Evolutionary conservation across 2,797 vertebrate genomes (phyloP), one percentile per base, ranked within the genome.

Genomic region (Pseudochirops corinnae): DNA sequence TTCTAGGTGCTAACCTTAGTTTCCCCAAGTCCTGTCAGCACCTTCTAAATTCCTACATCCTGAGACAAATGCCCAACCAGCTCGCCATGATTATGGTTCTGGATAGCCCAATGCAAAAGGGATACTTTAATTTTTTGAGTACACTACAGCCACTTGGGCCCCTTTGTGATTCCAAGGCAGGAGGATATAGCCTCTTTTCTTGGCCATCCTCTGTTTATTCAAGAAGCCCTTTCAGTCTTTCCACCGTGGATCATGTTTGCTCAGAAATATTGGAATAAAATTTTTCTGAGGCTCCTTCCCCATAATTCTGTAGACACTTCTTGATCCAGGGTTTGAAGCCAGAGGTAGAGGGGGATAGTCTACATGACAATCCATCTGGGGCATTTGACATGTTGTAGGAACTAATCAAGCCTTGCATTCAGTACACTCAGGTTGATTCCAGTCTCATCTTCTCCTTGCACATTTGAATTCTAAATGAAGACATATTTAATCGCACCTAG

Each of bases 391-490:
- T 74, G 50, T 56, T 46, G 28, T 57, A 56, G 56, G 82, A 4
- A 52, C 90, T 93, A 62, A 57, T 96, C 90, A 92, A 60, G 56
- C 52, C 56, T 93, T 92, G 91, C 67, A 31, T 28, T 87, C 90
- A 93, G 39, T 46, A 62, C 52, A 50, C 57, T 90, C n/a, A 6
- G 55, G 91, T 82, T 28, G 90, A 93, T 90, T 93, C 91, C 29
- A 4, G 21, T 21, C 62, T 55, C 2, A 0, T 52, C 62, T 87
- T 92, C 90, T 92, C n/a, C 0, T 31, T 14, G n/a, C 11, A 13
- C 55, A 56, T 92, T 94, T 94, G 93, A 57, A 57, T 94, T 94
- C 91, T 90, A 90, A 95, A 93, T n/a, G 90, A 96, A 95, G 56
- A 46, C 16, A 4, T 93, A 24, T 91, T 90, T 93, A 95, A 97